Percentiles rank a stretch among this genome's conserved stretches.
These are phyloP conservation scores for Coregonus suidteri DNA, from an alignment of 2,797 vertebrate species.

Conservation along the genomic window DNA sequence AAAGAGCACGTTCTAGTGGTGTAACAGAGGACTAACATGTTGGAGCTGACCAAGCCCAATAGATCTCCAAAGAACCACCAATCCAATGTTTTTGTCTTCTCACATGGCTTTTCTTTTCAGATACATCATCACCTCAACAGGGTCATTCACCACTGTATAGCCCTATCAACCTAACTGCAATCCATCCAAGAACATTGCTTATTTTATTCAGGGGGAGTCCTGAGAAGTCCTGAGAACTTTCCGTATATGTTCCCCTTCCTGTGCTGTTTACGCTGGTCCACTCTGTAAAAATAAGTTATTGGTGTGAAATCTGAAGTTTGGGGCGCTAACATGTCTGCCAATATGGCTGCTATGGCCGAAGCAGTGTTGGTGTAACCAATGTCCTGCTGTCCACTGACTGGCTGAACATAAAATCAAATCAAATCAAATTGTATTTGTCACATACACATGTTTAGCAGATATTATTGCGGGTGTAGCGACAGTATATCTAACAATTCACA, in stretches of 20 bases:
- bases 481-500: too few relatives aligned
- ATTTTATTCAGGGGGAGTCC: background rate
- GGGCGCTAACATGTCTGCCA: conserved; percentile 4
- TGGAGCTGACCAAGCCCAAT: conserved; percentile 4
- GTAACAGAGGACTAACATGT: conserved; percentile 61
- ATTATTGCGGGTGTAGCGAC: too few relatives aligned
- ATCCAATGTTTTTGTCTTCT: background rate
- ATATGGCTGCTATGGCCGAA: background rate
- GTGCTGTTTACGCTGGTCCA: background rate
- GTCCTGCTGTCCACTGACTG: conserved; percentile 25
- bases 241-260: background rate
- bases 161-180: background rate
- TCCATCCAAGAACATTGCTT: background rate
- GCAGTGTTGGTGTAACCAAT: conserved; percentile 29
- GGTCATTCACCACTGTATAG: background rate
- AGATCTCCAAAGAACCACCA: conserved; percentile 11
- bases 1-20: conserved; percentile 87
- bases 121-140: background rate
- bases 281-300: background rate
- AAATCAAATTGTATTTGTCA: too few relatives aligned
- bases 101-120: background rate
- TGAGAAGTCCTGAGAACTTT: background rate
- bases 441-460: too few relatives aligned
- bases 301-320: conserved; percentile 43
- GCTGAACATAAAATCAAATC: conserved; percentile 2